Percentiles rank a stretch among this genome's conserved stretches.
Evolutionary conservation across 2,888 invertebrate genomes (phyloP).

Genomic region (Amiota minor): DNA sequence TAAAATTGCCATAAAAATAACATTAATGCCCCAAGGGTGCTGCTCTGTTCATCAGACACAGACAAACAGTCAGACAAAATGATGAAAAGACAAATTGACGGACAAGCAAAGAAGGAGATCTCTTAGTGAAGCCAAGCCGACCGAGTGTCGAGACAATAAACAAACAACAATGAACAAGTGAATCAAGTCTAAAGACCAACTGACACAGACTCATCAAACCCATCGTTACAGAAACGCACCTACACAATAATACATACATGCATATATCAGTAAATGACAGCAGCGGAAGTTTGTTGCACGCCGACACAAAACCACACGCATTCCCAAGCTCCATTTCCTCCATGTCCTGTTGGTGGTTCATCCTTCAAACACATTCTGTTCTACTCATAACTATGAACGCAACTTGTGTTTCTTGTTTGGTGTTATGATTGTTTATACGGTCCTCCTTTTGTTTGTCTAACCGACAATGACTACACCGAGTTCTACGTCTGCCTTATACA

Average conservation of each 20-base stretch:
- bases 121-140: too few relatives aligned
- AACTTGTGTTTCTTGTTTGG: slow-evolving; percentile 26
- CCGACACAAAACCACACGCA: not conserved
- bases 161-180: slow-evolving; percentile 3
- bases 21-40: slow-evolving; percentile 51
- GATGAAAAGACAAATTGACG: too few relatives aligned
- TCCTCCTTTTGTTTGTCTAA: slow-evolving; percentile 33
- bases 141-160: slow-evolving; percentile 1
- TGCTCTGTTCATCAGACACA: slow-evolving; percentile 51
- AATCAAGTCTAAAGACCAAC: slow-evolving; percentile 2
- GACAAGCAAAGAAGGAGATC: slow-evolving; percentile 35
- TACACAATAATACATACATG: not conserved
- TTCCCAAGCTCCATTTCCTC: slow-evolving; percentile 14
- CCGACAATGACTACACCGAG: slow-evolving; percentile 18
- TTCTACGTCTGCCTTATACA: slow-evolving; percentile 15
- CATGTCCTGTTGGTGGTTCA: too few relatives aligned
- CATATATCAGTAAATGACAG: slow-evolving; percentile 17
- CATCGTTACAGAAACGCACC: not conserved
- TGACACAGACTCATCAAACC: not conserved
- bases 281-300: slow-evolving; percentile 25
- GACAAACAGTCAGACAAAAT: slow-evolving; percentile 16
- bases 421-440: slow-evolving; percentile 48
- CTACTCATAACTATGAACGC: too few relatives aligned
- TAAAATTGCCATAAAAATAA: slow-evolving; percentile 56
- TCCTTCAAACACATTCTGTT: too few relatives aligned